Base-by-base conservation (phyloP, 2,113 vertebrate species). In the Otus sunia region DNA sequence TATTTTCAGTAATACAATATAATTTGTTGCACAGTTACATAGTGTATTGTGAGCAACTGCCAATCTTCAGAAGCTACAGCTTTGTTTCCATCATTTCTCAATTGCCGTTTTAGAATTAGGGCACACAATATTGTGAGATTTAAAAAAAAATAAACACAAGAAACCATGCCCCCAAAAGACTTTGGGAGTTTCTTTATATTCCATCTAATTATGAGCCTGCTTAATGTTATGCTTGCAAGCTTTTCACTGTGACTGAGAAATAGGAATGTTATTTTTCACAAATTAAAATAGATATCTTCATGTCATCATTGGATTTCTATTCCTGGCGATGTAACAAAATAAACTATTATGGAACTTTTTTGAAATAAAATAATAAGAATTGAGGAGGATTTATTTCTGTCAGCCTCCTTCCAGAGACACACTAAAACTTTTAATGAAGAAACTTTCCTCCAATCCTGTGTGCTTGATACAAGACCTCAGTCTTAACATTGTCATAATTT, bases 151-250 rank as follows among this genome's bases (percentile, higher is more conserved):
- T 39, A 11, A 22, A 11, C 0, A 5, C 36, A 43, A 49, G 27
- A 12, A 16, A 5, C 9, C 10, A 11, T 11, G 1, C 4, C 10
- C 2, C 15, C 3, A 1, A 5, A 30, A 41, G 12, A 8, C 23
- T 60, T 36, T 27, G 18, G 2, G n/a, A 56, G 5, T 77, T 91
- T 55, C 53, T 83, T 62, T 75, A 15, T 62, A 59, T 63, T 45
- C 55, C 13, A 36, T 56, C 15, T 56, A 49, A 22, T 74, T 77
- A 19, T 77, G 15, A 81, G 17, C 25, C 55, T 87, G 22, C 15
- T 15, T 71, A 22, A 25, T 47, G 15, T 62, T 76, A 22, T 0
- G 0, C 15, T 68, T 73, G 60, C 27, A 27, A 9, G 17, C 20
- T 71, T 92, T 96, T 81, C 47, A 43, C 6, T 77, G 41, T 74